Evolutionary conservation across 2,113 vertebrate species (phyloP).

Genomic region (Echinops telfairi): DNA sequence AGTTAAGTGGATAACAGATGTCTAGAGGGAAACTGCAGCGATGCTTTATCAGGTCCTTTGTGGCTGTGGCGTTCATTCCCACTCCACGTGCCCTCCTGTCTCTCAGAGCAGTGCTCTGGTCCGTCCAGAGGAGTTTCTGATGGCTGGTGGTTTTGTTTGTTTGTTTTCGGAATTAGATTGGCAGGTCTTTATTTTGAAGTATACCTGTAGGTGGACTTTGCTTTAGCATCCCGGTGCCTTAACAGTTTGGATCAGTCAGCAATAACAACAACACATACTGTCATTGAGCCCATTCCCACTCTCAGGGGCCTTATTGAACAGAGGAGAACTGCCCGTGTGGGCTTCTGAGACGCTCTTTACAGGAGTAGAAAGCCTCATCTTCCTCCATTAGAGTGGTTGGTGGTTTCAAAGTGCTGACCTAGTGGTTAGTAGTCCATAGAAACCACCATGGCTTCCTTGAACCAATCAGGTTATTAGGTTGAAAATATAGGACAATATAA

Average conservation of each 20-base stretch:
- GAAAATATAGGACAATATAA: not conserved
- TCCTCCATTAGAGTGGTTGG: too few species aligned
- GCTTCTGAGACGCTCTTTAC: too few species aligned
- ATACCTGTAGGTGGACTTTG: not conserved
- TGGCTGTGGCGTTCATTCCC: not conserved
- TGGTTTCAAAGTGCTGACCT: too few species aligned
- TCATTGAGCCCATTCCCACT: too few species aligned
- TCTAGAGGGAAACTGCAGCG: not conserved
- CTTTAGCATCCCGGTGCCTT: not conserved
- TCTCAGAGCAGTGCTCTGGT: not conserved
- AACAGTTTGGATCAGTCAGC: not conserved
- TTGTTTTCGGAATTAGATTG: not conserved
- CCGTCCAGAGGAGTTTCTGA: not conserved
- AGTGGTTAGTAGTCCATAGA: too few species aligned
- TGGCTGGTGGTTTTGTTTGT: not conserved
- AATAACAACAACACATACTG: too few species aligned
- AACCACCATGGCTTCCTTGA: too few species aligned
- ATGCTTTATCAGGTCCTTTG: not conserved
- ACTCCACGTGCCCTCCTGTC: not conserved
- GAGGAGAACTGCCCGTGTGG: too few species aligned
- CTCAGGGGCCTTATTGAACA: too few species aligned
- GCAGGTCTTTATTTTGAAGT: not conserved
- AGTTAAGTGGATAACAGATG: not conserved
- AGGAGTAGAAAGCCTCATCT: too few species aligned
- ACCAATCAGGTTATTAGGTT: not conserved